Base-by-base conservation (phyloP, 1,140 invertebrate species). In the Brachionus rubens region DNA sequence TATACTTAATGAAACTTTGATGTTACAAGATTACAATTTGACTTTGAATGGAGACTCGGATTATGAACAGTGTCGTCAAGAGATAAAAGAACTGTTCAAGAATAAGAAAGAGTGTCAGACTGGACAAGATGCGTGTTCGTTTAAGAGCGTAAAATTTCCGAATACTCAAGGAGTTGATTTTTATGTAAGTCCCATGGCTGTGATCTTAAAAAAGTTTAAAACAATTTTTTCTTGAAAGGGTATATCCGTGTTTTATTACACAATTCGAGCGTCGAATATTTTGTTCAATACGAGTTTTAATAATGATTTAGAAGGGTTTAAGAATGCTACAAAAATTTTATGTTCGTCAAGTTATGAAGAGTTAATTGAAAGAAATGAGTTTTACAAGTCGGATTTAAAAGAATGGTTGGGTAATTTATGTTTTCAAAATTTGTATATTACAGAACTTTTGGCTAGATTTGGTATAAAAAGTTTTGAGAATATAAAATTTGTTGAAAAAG, bases 171-270 rank as follows among this genome's bases (percentile, higher is more conserved):
- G 54, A 59, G 54, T 59, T 36, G 10, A 33, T 7, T 59, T 59
- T 59, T 59, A 59, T 59, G 54, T 59, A 40, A 16, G 12, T 48
- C 6, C 1, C 6, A 33, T 36, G 9, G 3, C 19, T 36, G 33
- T 36, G 33, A 6, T 9, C 21, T 33, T 30, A 19, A 0, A 36
- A 36, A 40, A 59, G 36, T 33, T 16, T 59, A 4, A 16, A 33
- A 6, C 14, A 21, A 16, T 59, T 59, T 40, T 12, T n/a, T 56
- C 4, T 47, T 4, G 2, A 36, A 59, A 59, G 54, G 59, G 24
- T 10, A 65, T 65, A 26, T 65, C 59, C 19, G 59, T 43, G 21
- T 65, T 65, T 65, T 65, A 12, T 26, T 65, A 65, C n/a, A 65
- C 36, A 14, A 24, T 65, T 65, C 19, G 21, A 41, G 36, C 33